phyloP scores from a whole-genome alignment of 2,797 vertebrate genomes.

The Sus cebifrons region DNA sequence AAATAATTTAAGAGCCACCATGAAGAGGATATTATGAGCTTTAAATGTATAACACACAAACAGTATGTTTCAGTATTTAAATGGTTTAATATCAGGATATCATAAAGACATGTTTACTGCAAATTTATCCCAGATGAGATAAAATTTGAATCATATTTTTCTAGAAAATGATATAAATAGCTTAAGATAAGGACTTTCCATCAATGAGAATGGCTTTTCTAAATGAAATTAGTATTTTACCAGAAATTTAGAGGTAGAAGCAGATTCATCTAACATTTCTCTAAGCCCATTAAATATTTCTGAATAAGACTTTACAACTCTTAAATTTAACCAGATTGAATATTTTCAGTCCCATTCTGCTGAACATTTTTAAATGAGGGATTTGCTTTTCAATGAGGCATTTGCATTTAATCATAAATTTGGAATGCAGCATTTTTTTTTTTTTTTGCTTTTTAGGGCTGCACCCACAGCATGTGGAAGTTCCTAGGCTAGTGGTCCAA shows the following conservation, averaged over 20 bases:
- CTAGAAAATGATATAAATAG: not conserved
- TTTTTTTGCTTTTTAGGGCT: too few relatives aligned
- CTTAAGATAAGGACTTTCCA: not conserved
- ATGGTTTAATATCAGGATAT: not conserved
- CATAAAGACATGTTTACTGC: not conserved
- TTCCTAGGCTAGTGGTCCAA: too few relatives aligned
- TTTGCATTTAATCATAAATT: constrained; percentile 82
- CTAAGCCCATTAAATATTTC: constrained; percentile 59
- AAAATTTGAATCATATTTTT: constrained; percentile 7
- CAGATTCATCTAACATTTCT: constrained; percentile 70
- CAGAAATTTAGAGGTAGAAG: constrained; percentile 40
- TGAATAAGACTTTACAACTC: constrained; percentile 73
- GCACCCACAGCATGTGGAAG: too few relatives aligned
- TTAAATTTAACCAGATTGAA: constrained; percentile 75
- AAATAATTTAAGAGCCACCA: not conserved
- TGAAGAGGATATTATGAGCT: not conserved
- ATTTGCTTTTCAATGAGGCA: constrained; percentile 81
- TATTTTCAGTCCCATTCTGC: constrained; percentile 70
- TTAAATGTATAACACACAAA: not conserved
- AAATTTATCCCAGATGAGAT: not conserved
- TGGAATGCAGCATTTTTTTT: constrained; percentile 68
- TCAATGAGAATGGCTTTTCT: not conserved
- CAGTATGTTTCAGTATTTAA: not conserved
- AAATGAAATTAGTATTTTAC: constrained; percentile 41
- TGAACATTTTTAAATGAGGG: constrained; percentile 81